These are phyloP conservation scores for Chiroxiphia lanceolata DNA, from an alignment of 2,797 vertebrate genomes.

Conservation along the genomic window DNA sequence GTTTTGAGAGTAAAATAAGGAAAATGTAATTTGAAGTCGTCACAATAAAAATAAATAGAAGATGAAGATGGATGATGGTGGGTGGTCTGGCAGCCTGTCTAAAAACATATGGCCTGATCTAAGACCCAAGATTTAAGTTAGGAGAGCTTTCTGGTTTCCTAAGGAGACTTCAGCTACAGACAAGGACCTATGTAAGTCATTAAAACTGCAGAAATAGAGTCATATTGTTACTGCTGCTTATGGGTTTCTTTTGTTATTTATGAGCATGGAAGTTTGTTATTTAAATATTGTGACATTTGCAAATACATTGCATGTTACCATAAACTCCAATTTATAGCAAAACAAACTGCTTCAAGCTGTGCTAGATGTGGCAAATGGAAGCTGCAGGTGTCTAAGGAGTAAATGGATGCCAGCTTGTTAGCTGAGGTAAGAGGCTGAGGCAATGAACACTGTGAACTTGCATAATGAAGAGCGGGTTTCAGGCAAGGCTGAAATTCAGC, in stretches of 20 bases:
- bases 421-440: conserved; percentile 20
- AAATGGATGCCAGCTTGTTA: conserved; percentile 53
- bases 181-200: neutral
- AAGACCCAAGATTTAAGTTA: neutral
- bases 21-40: conserved; percentile 31
- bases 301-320: conserved; percentile 16
- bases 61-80: neutral
- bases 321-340: conserved; percentile 34
- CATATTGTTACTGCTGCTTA: neutral
- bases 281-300: conserved; percentile 62
- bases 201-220: neutral
- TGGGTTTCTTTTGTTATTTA: neutral
- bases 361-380: conserved; percentile 31
- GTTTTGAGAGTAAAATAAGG: neutral
- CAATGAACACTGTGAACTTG: neutral
- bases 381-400: conserved; percentile 37
- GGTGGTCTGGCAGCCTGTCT: neutral
- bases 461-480: neutral
- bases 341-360: conserved; percentile 47
- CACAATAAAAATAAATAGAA: conserved; percentile 4
- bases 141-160: neutral
- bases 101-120: conserved; percentile 21
- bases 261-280: neutral
- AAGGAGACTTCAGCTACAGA: neutral
- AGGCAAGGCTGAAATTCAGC: neutral